Conservation (phyloP, 1,140 invertebrate genomes). For the Lordiphosa mommai region DNA sequence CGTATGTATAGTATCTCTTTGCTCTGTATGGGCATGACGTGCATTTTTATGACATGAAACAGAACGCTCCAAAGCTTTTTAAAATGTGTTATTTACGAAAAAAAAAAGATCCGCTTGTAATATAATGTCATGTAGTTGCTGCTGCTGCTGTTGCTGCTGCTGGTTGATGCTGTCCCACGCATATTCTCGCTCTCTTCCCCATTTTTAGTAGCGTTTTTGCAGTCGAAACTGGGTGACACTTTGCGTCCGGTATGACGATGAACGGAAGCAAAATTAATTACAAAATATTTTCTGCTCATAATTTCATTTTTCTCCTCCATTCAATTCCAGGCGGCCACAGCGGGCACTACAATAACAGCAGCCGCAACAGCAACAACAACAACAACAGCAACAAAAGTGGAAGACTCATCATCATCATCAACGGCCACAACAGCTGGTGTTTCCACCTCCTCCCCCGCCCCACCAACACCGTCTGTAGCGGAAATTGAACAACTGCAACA, state of each 20-base stretch:
- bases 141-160: too few relatives aligned
- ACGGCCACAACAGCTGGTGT: neutral
- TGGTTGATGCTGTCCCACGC: slow-evolving; percentile 2
- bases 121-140: slow-evolving; percentile 6
- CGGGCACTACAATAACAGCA: slow-evolving; percentile 19
- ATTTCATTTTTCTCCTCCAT: slow-evolving; percentile 31
- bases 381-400: slow-evolving; percentile 8
- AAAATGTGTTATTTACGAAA: slow-evolving; percentile 33
- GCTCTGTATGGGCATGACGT: slow-evolving; percentile 42
- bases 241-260: slow-evolving; percentile 45
- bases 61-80: slow-evolving; percentile 40
- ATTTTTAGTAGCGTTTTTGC: slow-evolving; percentile 49
- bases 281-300: slow-evolving; percentile 53
- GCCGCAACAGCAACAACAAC: neutral
- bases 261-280: slow-evolving; percentile 69
- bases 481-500: slow-evolving; percentile 93
- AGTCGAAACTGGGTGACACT: slow-evolving; percentile 58
- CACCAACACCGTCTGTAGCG: slow-evolving; percentile 15
- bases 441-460: neutral
- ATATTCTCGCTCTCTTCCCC: neutral
- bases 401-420: slow-evolving; percentile 9
- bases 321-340: slow-evolving; percentile 56
- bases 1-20: neutral
- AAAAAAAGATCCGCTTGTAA: slow-evolving; percentile 19
- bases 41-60: slow-evolving; percentile 61